These are phyloP conservation scores for Menidia beryllina DNA, from an alignment of 2,113 vertebrate species.

Conservation along the genomic window DNA sequence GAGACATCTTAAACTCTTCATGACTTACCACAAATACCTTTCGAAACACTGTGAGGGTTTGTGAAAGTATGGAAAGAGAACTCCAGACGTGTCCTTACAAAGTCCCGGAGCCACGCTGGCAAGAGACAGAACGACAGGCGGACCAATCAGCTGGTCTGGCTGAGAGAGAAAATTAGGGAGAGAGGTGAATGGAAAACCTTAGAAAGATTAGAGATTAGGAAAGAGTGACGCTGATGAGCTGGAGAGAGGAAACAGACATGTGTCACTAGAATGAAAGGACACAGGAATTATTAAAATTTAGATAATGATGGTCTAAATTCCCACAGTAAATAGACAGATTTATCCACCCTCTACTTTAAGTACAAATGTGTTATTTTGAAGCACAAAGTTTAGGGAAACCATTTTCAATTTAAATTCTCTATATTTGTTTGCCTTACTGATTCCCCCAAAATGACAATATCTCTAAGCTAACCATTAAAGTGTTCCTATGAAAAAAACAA, in stretches of 20 bases:
- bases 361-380: no score
- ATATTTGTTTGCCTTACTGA: no score
- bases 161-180: conserved; percentile 22
- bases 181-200: conserved; percentile 39
- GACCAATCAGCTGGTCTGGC: conserved; percentile 39
- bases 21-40: neutral
- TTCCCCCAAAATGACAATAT: no score
- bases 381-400: no score
- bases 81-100: conserved; percentile 47
- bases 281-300: no score
- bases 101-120: conserved; percentile 45
- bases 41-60: neutral
- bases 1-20: neutral
- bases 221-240: conserved; percentile 19
- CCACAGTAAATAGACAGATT: neutral
- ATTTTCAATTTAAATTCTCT: no score
- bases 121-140: conserved; percentile 51
- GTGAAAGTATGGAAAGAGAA: conserved; percentile 28
- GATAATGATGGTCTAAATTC: neutral
- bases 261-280: conserved; percentile 18
- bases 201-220: conserved; percentile 27
- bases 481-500: neutral
- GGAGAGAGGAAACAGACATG: conserved; percentile 19
- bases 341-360: no score
- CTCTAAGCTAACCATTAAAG: neutral